Conservation (phyloP, 2,113 vertebrate species). For the Osmerus eperlanus region DNA sequence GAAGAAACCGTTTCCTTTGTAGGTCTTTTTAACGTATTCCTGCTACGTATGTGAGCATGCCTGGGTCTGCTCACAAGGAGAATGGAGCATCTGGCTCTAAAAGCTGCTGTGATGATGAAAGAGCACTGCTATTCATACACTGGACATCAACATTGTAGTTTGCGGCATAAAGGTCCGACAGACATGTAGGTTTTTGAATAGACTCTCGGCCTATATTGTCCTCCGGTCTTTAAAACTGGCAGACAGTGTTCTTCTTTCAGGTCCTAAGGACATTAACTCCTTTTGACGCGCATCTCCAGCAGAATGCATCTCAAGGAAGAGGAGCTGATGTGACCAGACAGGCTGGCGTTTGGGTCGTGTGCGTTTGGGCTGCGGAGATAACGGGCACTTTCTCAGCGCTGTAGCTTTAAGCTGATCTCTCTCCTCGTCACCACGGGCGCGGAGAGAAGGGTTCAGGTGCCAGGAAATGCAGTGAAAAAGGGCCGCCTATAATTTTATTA, state of each 20-base stretch:
- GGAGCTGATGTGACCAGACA: conserved; percentile 46
- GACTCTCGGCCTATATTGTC: background rate
- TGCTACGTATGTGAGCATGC: conserved; percentile 9
- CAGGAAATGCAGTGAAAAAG: background rate
- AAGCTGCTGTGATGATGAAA: conserved; percentile 12
- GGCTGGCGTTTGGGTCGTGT: conserved; percentile 22
- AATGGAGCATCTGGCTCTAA: conserved; percentile 4
- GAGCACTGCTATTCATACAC: background rate
- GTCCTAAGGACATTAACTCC: conserved; percentile 52
- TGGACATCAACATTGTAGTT: background rate
- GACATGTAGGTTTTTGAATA: conserved; percentile 10
- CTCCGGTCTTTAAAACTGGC: conserved; percentile 33
- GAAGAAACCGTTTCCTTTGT: conserved; percentile 32
- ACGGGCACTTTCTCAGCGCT: background rate
- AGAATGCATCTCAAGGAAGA: conserved; percentile 44
- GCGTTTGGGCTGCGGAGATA: conserved; percentile 12
- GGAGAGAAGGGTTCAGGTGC: conserved; percentile 3
- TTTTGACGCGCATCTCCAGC: conserved; percentile 55
- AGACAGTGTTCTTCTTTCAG: conserved; percentile 29
- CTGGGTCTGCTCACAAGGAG: conserved; percentile 23
- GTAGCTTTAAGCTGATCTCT: background rate
- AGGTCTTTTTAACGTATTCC: conserved; percentile 28
- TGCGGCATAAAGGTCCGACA: conserved; percentile 1
- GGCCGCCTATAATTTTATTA: conserved; percentile 18
- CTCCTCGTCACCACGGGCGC: conserved; percentile 3